Evolutionary conservation across 2,113 vertebrate species (phyloP), one percentile per base, ranked within the genome.

Genomic region (Grus americana): DNA sequence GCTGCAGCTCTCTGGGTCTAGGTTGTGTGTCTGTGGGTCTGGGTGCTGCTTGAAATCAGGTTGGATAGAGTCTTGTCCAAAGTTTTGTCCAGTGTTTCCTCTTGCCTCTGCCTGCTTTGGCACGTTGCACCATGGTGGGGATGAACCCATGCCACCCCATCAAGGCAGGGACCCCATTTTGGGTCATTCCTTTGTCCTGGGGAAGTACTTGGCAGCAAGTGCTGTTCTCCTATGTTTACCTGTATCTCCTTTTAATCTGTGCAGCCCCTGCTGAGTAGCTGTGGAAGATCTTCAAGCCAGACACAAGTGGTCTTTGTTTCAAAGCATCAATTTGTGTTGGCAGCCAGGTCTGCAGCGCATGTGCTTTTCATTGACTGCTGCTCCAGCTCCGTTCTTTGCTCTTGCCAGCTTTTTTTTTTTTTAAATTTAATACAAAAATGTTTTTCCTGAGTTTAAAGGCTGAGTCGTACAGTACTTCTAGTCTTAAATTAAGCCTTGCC

Each of bases 261-360:
- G 46, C 67, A 87, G 86, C 71, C 92, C 74, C 80, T 87, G 90
- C 92, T 2, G 73, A 55, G 84, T 75, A 92, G 78, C 91, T 58
- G 87, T 58, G 94, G 47, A 94, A 93, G 88, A 93, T 92, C 78
- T 86, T 84, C 76, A 88, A 79, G 89, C 82, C 40, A 92, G 96
- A 96, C 97, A 98, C 98, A 98, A 98, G 97, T 95, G 96, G 96
- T 97, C 98, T 98, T 98, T 98, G 98, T 98, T 98, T 97, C 94
- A 89, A 93, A 86, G 93, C 95, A 93, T 83, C 92, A 97, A 97
- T 98, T 98, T 97, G 67, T 95, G 62, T 95, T 97, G 96, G 81
- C 98, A 98, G 98, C 97, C 98, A 79, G 97, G 97, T 98, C 95
- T 92, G 94, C 92, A 95, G 94, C 79, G 89, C 98, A 98, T 98